Conservation (phyloP, 2,113 vertebrate species). For the Zeus faber region DNA sequence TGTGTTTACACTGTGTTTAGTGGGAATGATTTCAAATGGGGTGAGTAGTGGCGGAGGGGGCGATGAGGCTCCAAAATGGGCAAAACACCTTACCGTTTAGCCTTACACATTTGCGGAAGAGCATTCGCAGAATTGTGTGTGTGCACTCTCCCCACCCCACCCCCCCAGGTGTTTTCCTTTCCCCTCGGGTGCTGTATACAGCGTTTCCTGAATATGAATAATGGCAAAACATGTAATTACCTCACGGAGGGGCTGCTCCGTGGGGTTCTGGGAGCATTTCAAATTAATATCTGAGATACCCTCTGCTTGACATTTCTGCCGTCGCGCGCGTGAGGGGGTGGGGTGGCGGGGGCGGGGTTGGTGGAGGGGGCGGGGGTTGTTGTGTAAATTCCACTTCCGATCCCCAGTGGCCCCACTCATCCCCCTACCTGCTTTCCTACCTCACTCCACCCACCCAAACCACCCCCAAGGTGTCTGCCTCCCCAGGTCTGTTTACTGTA, state of each 20-base stretch:
- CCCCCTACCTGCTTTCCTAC: conserved; percentile 20
- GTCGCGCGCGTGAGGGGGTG: conserved; percentile 34
- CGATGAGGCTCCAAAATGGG: too few species aligned
- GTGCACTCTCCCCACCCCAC: background rate
- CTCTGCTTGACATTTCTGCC: conserved; percentile 65
- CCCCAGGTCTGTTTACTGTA: conserved; percentile 37
- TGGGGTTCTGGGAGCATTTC: conserved; percentile 46
- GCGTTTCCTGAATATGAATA: conserved; percentile 54
- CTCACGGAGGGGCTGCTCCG: conserved; percentile 46
- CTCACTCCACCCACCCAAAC: conserved; percentile 20
- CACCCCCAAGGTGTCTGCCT: conserved; percentile 61
- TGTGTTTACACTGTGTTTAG: too few species aligned
- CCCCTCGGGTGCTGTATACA: conserved; percentile 14
- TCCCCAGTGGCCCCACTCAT: conserved; percentile 10
- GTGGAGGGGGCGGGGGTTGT: background rate
- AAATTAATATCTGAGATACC: conserved; percentile 62
- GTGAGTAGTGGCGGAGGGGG: too few species aligned
- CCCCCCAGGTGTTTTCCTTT: background rate
- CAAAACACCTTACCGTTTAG: too few species aligned
- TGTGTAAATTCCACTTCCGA: background rate
- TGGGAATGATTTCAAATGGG: too few species aligned
- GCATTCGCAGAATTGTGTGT: background rate
- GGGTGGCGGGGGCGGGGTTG: conserved; percentile 18
- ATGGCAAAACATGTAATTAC: conserved; percentile 70
- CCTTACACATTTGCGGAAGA: too few species aligned